Conservation (phyloP, 2,113 vertebrate species). For the Lipophrys pholis region DNA sequence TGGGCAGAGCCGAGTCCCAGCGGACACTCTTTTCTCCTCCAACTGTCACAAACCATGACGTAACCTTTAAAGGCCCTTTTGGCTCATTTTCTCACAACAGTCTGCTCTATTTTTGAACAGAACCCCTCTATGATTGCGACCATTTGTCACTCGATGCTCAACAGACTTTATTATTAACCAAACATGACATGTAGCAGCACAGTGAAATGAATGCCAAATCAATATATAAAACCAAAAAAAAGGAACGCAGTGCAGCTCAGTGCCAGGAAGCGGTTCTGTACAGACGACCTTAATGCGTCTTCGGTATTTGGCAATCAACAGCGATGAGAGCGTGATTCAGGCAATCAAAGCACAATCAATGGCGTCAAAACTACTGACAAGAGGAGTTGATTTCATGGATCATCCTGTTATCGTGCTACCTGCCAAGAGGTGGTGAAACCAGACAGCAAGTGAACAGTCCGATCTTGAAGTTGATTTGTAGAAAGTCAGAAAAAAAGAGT, state of each 20-base stretch:
- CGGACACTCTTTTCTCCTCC: slow-evolving; percentile 50
- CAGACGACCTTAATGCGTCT: slow-evolving; percentile 9
- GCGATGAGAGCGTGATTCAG: background rate
- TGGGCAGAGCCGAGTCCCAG: slow-evolving; percentile 37
- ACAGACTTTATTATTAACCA: slow-evolving; percentile 25
- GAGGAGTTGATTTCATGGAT: too few species aligned
- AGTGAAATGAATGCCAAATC: slow-evolving; percentile 41
- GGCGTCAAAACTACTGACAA: too few species aligned
- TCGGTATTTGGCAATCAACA: slow-evolving; percentile 4
- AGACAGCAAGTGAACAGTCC: too few species aligned
- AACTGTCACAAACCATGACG: slow-evolving; percentile 59
- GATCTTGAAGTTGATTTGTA: too few species aligned
- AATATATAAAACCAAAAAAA: slow-evolving; percentile 10
- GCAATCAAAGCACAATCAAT: background rate
- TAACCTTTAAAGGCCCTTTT: slow-evolving; percentile 72
- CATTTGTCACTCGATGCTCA: slow-evolving; percentile 39
- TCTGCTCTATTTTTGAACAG: slow-evolving; percentile 38
- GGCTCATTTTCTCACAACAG: slow-evolving; percentile 37
- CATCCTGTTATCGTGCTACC: too few species aligned
- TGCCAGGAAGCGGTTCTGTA: slow-evolving; percentile 10
- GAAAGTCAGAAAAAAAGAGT: too few species aligned
- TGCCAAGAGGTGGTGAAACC: too few species aligned
- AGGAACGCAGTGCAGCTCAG: background rate
- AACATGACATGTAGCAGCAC: slow-evolving; percentile 26
- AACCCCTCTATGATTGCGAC: slow-evolving; percentile 28